A percentile compares a stretch with the other conserved stretches of the same genome.
phyloP scores from a whole-genome alignment of 2,888 invertebrate genomes.

The Athetis lepigone region DNA sequence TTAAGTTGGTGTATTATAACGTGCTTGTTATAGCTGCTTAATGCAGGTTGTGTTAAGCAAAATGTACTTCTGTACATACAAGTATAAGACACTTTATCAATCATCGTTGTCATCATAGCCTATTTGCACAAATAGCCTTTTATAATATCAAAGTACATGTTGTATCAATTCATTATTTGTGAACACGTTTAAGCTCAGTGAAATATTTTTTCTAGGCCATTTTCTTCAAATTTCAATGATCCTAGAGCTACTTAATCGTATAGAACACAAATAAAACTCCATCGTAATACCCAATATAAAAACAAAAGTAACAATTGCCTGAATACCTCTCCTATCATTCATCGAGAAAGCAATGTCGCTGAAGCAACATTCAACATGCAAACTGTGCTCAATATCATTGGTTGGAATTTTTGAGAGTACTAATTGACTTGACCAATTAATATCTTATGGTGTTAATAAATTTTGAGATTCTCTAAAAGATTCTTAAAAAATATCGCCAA shows the following conservation, averaged over 20 bases:
- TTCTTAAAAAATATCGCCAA: constrained; percentile 87
- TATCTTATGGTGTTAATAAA: constrained; percentile 76
- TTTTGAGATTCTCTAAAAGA: constrained; percentile 88
- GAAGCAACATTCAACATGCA: constrained; percentile 78
- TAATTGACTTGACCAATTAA: constrained; percentile 79
- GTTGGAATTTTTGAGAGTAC: constrained; percentile 74
- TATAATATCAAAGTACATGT: constrained; percentile 64
- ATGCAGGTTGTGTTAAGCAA: constrained; percentile 82
- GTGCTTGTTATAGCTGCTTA: constrained; percentile 83
- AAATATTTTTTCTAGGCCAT: constrained; percentile 61
- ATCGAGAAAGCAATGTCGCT: constrained; percentile 81
- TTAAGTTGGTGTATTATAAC: constrained; percentile 80
- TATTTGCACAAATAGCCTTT: constrained; percentile 61
- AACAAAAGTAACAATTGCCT: constrained; percentile 80
- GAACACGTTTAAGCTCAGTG: constrained; percentile 82
- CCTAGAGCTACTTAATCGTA: constrained; percentile 58
- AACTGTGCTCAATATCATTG: constrained; percentile 74
- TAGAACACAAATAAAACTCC: constrained; percentile 60
- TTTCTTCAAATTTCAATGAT: constrained; percentile 52
- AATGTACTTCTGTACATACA: constrained; percentile 76
- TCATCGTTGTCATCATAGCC: constrained; percentile 75
- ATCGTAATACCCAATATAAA: constrained; percentile 72
- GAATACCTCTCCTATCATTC: constrained; percentile 77
- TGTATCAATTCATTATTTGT: constrained; percentile 67
- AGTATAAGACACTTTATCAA: constrained; percentile 77